Conservation (phyloP, 1,140 invertebrate species). For the Philopotamus ludificatus region DNA sequence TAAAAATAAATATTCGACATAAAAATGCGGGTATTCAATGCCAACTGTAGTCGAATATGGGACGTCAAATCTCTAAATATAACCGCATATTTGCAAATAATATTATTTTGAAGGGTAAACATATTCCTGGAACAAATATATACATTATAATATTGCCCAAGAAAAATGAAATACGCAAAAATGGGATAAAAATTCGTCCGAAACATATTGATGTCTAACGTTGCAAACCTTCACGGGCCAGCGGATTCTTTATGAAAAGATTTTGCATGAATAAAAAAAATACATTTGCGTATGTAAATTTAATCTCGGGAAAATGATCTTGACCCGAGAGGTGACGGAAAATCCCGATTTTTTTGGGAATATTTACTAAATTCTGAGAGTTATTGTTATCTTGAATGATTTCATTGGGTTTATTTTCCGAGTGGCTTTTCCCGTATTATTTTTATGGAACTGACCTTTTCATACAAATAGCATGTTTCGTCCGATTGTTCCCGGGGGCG, state of each 20-base stretch:
- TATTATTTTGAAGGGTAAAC: too few relatives aligned
- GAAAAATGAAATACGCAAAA: too few relatives aligned
- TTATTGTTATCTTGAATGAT: background rate
- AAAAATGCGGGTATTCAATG: too few relatives aligned
- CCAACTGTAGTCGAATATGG: too few relatives aligned
- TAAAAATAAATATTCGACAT: too few relatives aligned
- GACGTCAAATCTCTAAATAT: too few relatives aligned
- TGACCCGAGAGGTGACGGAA: conserved; percentile 4
- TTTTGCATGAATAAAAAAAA: conserved; percentile 27
- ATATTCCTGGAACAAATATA: too few relatives aligned
- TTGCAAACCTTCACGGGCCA: conserved; percentile 28
- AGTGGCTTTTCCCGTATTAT: conserved; percentile 4
- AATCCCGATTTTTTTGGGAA: background rate
- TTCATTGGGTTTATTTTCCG: background rate
- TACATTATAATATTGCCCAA: too few relatives aligned
- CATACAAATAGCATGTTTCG: background rate
- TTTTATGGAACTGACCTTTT: conserved; percentile 12
- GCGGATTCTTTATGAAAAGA: conserved; percentile 33
- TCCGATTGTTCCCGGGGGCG: conserved; percentile 11
- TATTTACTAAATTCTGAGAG: background rate
- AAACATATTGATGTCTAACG: background rate
- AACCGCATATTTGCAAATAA: too few relatives aligned
- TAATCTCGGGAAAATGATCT: conserved; percentile 29
- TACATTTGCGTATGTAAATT: conserved; percentile 31
- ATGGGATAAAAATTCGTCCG: too few relatives aligned